These are phyloP conservation scores for Halichoerus grypus DNA, from an alignment of 2,113 vertebrate genomes.

Conservation along the genomic window DNA sequence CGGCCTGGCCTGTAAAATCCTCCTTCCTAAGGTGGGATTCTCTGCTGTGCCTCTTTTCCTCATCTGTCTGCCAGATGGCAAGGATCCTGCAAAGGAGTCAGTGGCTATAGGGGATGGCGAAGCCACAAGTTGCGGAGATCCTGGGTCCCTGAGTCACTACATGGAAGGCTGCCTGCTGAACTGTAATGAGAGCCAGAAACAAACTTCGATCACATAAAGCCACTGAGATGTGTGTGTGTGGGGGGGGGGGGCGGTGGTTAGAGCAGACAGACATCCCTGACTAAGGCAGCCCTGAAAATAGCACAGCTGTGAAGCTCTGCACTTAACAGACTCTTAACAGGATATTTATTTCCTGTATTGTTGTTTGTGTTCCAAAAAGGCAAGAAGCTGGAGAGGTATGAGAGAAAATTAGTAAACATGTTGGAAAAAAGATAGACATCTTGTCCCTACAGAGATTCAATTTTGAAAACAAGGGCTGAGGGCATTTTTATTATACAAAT, in stretches of 20 bases:
- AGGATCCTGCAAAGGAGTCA: not conserved
- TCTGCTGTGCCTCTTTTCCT: not conserved
- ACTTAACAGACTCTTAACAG: not conserved
- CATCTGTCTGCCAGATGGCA: not conserved
- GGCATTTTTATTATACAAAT: not conserved
- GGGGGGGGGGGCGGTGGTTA: not conserved
- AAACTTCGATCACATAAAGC: not conserved
- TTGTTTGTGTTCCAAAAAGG: not conserved
- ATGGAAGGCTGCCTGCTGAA: not conserved
- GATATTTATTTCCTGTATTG: constrained; percentile 3
- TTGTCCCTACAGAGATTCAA: not conserved
- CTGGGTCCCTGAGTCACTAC: not conserved
- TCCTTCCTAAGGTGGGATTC: not conserved
- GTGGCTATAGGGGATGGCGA: not conserved
- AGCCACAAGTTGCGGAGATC: not conserved
- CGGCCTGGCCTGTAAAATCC: not conserved
- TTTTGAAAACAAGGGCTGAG: not conserved
- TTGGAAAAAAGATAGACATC: not conserved
- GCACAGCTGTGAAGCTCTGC: not conserved
- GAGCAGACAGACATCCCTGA: not conserved
- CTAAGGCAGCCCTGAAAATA: not conserved
- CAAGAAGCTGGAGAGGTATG: not conserved
- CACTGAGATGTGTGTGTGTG: not conserved
- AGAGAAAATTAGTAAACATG: constrained; percentile 24
- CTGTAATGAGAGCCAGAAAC: not conserved